Percentiles rank a stretch among this genome's conserved stretches.
Conservation (phyloP, 2,888 invertebrate genomes). For the Nysson spinosus region DNA sequence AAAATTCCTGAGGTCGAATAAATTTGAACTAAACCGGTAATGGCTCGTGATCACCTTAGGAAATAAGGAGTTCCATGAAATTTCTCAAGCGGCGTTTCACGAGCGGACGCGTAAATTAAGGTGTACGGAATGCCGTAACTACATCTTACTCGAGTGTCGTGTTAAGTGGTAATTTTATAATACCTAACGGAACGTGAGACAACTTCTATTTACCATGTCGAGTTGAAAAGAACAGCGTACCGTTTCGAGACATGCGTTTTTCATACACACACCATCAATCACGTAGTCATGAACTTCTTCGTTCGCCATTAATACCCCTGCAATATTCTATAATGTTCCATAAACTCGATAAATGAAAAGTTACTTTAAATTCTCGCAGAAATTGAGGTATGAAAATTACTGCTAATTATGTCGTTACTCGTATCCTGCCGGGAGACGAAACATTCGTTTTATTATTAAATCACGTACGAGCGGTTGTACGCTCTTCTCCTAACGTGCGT, state of each 20-base stretch:
- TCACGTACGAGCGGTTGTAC: background rate
- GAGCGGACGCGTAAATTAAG: constrained; percentile 42
- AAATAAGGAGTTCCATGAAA: constrained; percentile 31
- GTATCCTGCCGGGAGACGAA: background rate
- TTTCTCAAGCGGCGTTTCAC: background rate
- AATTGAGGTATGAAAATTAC: background rate
- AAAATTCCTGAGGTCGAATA: constrained; percentile 61
- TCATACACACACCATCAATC: constrained; percentile 5
- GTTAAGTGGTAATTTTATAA: constrained; percentile 43
- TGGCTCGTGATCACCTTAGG: constrained; percentile 24
- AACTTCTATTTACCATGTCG: constrained; percentile 24
- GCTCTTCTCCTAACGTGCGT: background rate
- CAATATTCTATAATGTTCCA: constrained; percentile 23
- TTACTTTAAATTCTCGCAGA: background rate
- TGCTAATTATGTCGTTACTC: background rate
- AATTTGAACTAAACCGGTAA: constrained; percentile 51
- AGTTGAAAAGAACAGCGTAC: constrained; percentile 6
- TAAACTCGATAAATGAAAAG: background rate
- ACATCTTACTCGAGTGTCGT: constrained; percentile 6
- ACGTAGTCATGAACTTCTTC: too few relatives aligned
- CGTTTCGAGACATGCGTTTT: constrained; percentile 5
- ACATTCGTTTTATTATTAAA: background rate
- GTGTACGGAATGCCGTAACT: constrained; percentile 22
- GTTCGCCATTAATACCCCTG: constrained; percentile 4
- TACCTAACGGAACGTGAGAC: constrained; percentile 32